Base-by-base conservation (phyloP, 2,113 vertebrate species). In the Aspiorhynchus laticeps region DNA sequence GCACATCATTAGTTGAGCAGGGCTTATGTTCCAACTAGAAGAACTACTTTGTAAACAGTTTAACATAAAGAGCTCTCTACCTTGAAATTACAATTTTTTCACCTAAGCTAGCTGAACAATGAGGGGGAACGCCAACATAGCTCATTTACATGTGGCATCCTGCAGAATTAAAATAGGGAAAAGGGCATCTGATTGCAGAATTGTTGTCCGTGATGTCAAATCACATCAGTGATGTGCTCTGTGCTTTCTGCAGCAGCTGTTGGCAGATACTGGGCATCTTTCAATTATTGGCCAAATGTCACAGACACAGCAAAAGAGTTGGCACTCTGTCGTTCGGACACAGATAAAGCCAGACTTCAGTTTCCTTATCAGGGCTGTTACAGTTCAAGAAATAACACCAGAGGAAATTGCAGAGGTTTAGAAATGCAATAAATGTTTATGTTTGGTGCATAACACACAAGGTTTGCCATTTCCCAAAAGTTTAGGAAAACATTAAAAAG, bases 281-380 rank as follows among this genome's bases (percentile, higher is more conserved):
- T 76, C 85, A 86, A 77, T 85, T 77, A 76, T 53, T 77, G 28
- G 21, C 61, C 41, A 83, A 88, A 91, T 91, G 90, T 91, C 89
- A 91, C 48, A 80, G 74, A 53, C 46, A 51, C 63, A 28, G 56
- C 71, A 77, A 43, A 73, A 33, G 56, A 51, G 46, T 10, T 77
- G 75, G 15, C 76, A 78, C 17, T 69, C 63, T 38, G 48, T n/a
- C n/a, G 21, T 48, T 56, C 10, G 83, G 76, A 33, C 63, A 75
- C 26, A n/a, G 86, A 92, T 90, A 88, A 86, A 48, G 46, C 38
- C 48, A 41, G 38, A 83, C 83, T 48, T 48, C 80, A 21, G 36
- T 56, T 26, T 21, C 38, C 79, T 91, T 89, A 89, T 88, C 69
- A 53, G 81, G 53, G 19, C 69, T 61, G 80, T 59, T 78, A 28